Evolutionary conservation across 2,113 vertebrate species (phyloP).

Genomic region (Mormoops blainvillei): DNA sequence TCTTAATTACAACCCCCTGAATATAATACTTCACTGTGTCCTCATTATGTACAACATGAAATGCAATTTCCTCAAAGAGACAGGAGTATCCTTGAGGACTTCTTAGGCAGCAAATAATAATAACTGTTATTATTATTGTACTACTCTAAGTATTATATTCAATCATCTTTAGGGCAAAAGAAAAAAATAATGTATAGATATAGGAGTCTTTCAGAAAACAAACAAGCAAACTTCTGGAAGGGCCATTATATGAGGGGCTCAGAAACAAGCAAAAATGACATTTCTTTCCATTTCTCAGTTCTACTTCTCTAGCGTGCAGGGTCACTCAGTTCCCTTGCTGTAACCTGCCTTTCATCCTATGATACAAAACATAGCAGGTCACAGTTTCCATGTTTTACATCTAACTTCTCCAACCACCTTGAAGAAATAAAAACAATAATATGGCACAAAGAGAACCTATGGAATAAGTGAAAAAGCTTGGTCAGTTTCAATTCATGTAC

Average conservation of each 20-base stretch:
- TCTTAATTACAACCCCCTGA: neutral
- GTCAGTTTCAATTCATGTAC: neutral
- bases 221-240: neutral
- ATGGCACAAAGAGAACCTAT: neutral
- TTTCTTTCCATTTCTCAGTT: neutral
- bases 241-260: neutral
- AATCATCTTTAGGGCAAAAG: neutral
- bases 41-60: neutral
- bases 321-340: neutral
- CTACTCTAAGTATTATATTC: neutral
- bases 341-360: neutral
- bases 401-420: neutral
- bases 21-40: neutral
- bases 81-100: neutral
- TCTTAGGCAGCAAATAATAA: neutral
- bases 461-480: neutral
- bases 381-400: neutral
- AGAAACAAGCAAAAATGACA: neutral
- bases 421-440: neutral
- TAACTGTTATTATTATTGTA: neutral
- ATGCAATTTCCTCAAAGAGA: neutral
- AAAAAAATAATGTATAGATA: neutral
- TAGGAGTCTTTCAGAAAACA: neutral
- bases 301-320: neutral
- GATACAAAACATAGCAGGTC: neutral